A percentile compares a stretch with the other conserved stretches of the same genome.
These are phyloP conservation scores for Onchidella celtica DNA, from an alignment of 2,888 invertebrate genomes.

Conservation along the genomic window DNA sequence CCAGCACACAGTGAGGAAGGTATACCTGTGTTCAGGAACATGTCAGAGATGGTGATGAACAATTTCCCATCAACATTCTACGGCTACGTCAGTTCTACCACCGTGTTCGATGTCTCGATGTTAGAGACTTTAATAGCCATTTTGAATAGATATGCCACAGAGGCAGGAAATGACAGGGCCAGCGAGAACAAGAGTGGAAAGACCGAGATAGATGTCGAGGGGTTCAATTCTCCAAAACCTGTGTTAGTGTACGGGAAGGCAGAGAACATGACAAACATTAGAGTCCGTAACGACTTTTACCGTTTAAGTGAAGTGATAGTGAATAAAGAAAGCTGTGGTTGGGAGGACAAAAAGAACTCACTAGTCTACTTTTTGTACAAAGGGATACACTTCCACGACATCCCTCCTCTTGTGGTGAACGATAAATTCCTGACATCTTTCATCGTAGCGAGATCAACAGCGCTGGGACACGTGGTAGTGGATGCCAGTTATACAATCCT, in stretches of 20 bases:
- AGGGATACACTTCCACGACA: background rate
- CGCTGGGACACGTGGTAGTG: conserved; percentile 26
- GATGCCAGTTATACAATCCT: conserved; percentile 1
- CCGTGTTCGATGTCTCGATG: conserved; percentile 31
- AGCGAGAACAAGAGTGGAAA: too few relatives aligned
- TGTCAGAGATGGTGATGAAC: background rate
- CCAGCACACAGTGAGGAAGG: background rate
- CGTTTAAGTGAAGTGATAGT: background rate
- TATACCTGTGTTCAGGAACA: conserved; percentile 27
- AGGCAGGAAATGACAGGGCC: background rate
- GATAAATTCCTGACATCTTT: conserved; percentile 23
- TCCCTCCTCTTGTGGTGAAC: conserved; percentile 20
- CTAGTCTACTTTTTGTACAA: conserved; percentile 21
- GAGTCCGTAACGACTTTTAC: background rate
- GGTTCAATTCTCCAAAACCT: background rate
- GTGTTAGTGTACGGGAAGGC: conserved; percentile 28
- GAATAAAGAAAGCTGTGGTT: background rate
- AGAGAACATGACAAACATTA: background rate
- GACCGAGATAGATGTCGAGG: background rate
- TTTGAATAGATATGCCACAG: conserved; percentile 1
- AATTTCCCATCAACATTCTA: conserved; percentile 43
- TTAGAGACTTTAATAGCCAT: conserved; percentile 31
- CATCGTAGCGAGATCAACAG: conserved; percentile 23
- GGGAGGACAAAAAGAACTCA: conserved; percentile 14
- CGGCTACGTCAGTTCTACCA: conserved; percentile 31